phyloP scores from a whole-genome alignment of 2,888 invertebrate genomes.

The Microplitis manilae region DNA sequence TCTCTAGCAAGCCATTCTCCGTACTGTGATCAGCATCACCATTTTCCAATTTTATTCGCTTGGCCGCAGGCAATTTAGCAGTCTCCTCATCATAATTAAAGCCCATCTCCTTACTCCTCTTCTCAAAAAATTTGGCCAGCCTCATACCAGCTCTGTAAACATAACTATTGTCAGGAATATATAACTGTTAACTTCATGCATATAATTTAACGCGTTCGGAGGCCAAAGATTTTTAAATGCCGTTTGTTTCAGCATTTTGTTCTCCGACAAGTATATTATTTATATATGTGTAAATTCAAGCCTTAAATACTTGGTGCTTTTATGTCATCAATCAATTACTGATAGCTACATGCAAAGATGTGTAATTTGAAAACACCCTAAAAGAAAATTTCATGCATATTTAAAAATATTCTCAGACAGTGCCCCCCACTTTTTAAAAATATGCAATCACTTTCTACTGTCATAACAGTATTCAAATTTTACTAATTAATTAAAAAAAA shows the following conservation, averaged over 20 bases:
- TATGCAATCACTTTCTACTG: neutral
- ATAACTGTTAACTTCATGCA: slow-evolving; percentile 47
- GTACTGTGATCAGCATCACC: slow-evolving; percentile 43
- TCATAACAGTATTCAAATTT: no score
- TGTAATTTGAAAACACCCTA: neutral
- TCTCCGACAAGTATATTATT: neutral
- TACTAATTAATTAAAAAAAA: no score
- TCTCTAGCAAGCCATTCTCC: slow-evolving; percentile 40
- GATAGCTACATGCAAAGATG: slow-evolving; percentile 31
- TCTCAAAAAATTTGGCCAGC: slow-evolving; percentile 81
- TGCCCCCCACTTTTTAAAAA: neutral
- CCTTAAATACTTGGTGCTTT: neutral
- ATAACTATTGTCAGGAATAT: slow-evolving; percentile 63
- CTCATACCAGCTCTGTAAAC: slow-evolving; percentile 81
- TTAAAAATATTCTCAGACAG: no score
- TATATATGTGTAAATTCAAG: neutral
- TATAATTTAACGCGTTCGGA: slow-evolving; percentile 63
- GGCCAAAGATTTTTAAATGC: slow-evolving; percentile 65
- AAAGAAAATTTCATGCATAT: neutral
- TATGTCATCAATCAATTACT: slow-evolving; percentile 8
- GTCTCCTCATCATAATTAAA: slow-evolving; percentile 72
- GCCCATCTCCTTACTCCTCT: slow-evolving; percentile 80
- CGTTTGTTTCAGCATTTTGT: neutral
- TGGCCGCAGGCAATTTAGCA: slow-evolving; percentile 70
- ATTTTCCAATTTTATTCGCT: slow-evolving; percentile 62